phyloP scores from a whole-genome alignment of 2,113 vertebrate species.

The Gobiocypris rarus region DNA sequence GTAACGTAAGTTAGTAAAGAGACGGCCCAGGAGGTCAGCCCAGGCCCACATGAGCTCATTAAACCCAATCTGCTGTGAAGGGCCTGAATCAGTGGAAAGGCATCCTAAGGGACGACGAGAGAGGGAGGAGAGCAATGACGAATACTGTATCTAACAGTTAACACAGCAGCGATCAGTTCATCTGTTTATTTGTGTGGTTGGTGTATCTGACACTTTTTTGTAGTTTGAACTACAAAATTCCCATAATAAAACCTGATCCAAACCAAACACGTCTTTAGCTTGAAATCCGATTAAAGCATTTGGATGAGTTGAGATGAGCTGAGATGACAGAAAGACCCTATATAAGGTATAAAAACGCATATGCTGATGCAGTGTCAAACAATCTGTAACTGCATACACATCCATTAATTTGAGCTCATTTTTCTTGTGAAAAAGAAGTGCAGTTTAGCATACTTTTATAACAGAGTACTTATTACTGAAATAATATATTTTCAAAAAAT shows the following conservation, averaged over 20 bases:
- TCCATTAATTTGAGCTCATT: background rate
- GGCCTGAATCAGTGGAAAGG: constrained; percentile 22
- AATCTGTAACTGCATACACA: too few species aligned
- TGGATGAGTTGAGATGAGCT: background rate
- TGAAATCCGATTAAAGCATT: background rate
- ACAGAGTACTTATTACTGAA: background rate
- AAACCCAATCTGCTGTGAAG: constrained; percentile 26
- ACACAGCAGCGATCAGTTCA: background rate
- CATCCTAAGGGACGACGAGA: background rate
- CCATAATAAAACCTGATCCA: background rate
- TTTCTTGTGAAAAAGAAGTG: background rate
- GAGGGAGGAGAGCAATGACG: background rate
- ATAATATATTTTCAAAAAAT: too few species aligned
- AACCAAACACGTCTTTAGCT: background rate
- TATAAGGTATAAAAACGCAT: background rate
- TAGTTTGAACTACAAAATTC: background rate
- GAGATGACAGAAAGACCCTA: background rate
- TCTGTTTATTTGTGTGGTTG: background rate
- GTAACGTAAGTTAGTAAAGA: background rate
- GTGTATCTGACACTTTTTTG: background rate
- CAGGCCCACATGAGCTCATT: constrained; percentile 27
- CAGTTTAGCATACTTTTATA: background rate
- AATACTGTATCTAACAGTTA: background rate
- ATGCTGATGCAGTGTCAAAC: too few species aligned
- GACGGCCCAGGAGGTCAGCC: background rate